Conservation (phyloP, 2,888 invertebrate species). For the Andrena haemorrhoa region DNA sequence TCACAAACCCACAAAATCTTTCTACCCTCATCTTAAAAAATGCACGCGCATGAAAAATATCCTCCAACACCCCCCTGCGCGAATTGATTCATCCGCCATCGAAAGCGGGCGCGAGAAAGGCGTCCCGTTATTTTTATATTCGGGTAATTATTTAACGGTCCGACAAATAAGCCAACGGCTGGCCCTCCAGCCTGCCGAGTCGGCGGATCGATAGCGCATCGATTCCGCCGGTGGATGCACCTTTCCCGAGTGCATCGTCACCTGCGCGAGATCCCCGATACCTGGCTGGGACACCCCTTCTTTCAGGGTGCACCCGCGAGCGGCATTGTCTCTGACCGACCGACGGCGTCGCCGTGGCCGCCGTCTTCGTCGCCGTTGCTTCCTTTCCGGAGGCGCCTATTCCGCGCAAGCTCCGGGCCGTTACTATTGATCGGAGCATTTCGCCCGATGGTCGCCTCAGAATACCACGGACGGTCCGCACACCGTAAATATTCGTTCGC, state of each 20-base stretch:
- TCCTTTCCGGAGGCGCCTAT: conserved; percentile 41
- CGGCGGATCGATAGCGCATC: conserved; percentile 25
- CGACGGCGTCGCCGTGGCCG: conserved; percentile 29
- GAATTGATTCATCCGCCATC: background rate
- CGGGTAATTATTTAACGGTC: background rate
- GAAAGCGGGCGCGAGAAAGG: background rate
- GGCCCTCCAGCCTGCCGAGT: background rate
- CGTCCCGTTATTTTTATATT: background rate
- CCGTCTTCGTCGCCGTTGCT: conserved; percentile 41
- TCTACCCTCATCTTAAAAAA: background rate
- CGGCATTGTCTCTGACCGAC: conserved; percentile 25
- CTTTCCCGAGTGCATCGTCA: conserved; percentile 30
- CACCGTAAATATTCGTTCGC: conserved; percentile 77
- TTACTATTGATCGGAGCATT: conserved; percentile 80
- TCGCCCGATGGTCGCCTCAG: conserved; percentile 70
- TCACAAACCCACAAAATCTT: background rate
- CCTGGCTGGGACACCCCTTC: conserved; percentile 16
- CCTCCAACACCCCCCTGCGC: background rate
- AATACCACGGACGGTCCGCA: conserved; percentile 72
- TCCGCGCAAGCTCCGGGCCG: conserved; percentile 78
- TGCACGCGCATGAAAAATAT: background rate
- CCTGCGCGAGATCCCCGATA: conserved; percentile 36
- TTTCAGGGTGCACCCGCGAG: background rate
- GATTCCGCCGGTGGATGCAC: conserved; percentile 34
- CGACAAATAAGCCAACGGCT: conserved; percentile 2